Evolutionary conservation across 2,888 invertebrate species (phyloP).

Genomic region (Trichacis sp.): DNA sequence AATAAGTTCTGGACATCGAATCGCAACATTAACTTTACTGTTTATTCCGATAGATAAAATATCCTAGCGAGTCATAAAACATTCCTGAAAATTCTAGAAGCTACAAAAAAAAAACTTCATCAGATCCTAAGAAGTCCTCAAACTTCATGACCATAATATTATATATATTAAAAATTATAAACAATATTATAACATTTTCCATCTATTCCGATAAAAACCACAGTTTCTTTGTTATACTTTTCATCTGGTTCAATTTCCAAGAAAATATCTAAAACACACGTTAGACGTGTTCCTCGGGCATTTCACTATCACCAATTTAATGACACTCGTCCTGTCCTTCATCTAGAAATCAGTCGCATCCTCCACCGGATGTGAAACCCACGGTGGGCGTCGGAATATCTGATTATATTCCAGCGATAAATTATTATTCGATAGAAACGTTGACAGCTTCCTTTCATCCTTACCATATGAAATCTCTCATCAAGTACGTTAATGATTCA

Average conservation of each 20-base stretch:
- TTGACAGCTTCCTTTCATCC: slow-evolving; percentile 2
- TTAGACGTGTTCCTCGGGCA: slow-evolving; percentile 22
- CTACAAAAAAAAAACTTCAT: no score
- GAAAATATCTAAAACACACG: not conserved
- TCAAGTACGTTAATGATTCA: slow-evolving; percentile 16
- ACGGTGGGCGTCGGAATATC: slow-evolving; percentile 43
- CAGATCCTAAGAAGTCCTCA: no score
- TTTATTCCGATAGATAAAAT: no score
- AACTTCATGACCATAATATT: no score
- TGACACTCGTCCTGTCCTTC: slow-evolving; percentile 23
- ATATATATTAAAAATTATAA: no score
- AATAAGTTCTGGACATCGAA: no score
- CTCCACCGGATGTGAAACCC: slow-evolving; percentile 53
- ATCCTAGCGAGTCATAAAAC: no score
- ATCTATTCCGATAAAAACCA: no score
- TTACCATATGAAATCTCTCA: not conserved
- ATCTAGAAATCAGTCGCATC: slow-evolving; percentile 51
- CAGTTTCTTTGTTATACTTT: no score
- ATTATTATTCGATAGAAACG: slow-evolving; percentile 17
- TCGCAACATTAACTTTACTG: no score
- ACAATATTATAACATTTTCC: no score
- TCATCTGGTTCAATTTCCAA: not conserved
- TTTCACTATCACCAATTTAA: slow-evolving; percentile 25
- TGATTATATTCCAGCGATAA: slow-evolving; percentile 7
- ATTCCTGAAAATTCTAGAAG: no score